Conservation (phyloP, 2,888 invertebrate genomes). For the Nomada fabriciana region DNA sequence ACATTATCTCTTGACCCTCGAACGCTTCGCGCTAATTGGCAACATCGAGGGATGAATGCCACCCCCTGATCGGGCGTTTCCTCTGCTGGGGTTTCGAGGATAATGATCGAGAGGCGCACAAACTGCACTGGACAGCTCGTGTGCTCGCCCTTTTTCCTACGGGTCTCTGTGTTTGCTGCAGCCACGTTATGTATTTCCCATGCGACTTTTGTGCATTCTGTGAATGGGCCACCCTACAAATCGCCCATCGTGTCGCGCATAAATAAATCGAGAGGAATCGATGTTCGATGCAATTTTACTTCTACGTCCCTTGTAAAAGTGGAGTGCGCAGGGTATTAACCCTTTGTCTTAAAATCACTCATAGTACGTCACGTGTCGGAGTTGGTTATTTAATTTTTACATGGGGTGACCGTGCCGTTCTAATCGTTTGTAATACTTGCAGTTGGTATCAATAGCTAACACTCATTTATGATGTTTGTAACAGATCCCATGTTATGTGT, state of each 20-base stretch:
- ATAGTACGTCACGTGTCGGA: too few relatives aligned
- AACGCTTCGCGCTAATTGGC: constrained; percentile 70
- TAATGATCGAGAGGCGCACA: constrained; percentile 70
- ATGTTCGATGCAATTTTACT: neutral
- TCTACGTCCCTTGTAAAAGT: too few relatives aligned
- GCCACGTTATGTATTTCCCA: constrained; percentile 66
- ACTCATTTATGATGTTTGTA: too few relatives aligned
- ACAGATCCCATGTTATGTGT: too few relatives aligned
- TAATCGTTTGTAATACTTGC: too few relatives aligned
- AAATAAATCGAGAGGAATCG: neutral
- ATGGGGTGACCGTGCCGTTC: too few relatives aligned
- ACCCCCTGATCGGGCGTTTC: constrained; percentile 33
- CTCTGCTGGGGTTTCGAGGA: constrained; percentile 50
- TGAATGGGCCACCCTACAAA: constrained; percentile 38
- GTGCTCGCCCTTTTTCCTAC: constrained; percentile 39
- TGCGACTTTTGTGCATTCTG: constrained; percentile 57
- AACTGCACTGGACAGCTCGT: constrained; percentile 57
- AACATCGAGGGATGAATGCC: constrained; percentile 65
- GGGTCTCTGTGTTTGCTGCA: constrained; percentile 40
- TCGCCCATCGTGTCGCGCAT: constrained; percentile 9
- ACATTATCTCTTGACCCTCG: constrained; percentile 52
- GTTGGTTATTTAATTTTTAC: too few relatives aligned
- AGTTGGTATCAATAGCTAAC: too few relatives aligned
- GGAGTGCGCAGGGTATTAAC: too few relatives aligned
- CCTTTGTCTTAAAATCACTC: too few relatives aligned